Evolutionary conservation across 2,113 vertebrate species (phyloP).

Genomic region (Emydocephalus ijimae): DNA sequence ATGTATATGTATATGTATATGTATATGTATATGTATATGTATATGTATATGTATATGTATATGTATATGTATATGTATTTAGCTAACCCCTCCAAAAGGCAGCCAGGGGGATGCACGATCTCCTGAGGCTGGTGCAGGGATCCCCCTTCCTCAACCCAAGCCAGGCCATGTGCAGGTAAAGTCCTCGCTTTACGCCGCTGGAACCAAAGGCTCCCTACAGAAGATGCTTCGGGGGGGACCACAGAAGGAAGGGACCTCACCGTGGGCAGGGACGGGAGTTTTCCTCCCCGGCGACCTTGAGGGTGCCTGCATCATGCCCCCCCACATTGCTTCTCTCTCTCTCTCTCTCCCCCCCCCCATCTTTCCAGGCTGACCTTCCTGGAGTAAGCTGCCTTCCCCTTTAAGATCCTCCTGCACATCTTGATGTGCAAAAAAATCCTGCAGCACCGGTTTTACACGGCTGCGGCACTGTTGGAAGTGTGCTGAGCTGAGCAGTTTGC

Average conservation of each 20-base stretch:
- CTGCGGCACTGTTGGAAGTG: constrained; percentile 65
- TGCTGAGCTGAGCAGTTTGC: constrained; percentile 89
- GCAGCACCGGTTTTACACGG: constrained; percentile 68
- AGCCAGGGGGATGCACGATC: background rate
- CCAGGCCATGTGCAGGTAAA: background rate
- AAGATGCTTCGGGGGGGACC: background rate
- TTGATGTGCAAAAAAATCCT: constrained; percentile 82
- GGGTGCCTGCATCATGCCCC: background rate
- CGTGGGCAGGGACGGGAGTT: background rate
- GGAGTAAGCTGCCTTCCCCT: constrained; percentile 66
- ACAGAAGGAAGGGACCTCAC: background rate
- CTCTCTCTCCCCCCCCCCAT: background rate
- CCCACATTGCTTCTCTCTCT: background rate
- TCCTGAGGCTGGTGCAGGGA: background rate
- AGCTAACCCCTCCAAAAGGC: background rate
- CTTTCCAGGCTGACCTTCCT: background rate
- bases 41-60: no score
- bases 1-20: no score
- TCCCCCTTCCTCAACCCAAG: background rate
- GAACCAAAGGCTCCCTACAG: background rate
- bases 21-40: no score
- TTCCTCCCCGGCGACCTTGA: background rate
- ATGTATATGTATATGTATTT: no score
- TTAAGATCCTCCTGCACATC: constrained; percentile 83
- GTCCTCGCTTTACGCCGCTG: background rate